A percentile compares a stretch with the other conserved stretches of the same genome.
Conservation (phyloP, 2,113 vertebrate species). For the Myocastor coypus region DNA sequence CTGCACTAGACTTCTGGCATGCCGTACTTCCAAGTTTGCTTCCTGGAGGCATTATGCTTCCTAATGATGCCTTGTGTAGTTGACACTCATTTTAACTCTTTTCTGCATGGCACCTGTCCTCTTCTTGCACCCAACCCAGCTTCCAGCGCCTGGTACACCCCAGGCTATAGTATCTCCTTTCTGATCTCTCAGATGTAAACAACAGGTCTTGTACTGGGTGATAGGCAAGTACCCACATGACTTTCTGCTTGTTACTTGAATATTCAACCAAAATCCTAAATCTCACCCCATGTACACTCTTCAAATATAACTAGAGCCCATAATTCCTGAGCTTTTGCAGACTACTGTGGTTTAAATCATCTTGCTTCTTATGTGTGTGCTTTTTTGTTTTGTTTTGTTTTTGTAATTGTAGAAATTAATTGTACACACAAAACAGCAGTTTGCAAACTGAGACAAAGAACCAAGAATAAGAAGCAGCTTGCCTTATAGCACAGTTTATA, state of each 20-base stretch:
- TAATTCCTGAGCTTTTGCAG: conserved; percentile 17
- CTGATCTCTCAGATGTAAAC: conserved; percentile 22
- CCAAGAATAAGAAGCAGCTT: not conserved
- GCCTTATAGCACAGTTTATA: not conserved
- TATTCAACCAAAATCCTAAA: conserved; percentile 41
- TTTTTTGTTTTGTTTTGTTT: not conserved
- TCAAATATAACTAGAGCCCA: not conserved
- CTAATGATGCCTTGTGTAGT: not conserved
- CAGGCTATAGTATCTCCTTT: not conserved
- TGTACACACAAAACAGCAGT: not conserved
- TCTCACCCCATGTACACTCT: not conserved
- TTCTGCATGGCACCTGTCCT: not conserved
- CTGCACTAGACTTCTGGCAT: not conserved
- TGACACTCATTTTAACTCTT: not conserved
- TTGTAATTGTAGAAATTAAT: not conserved
- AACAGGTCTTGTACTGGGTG: not conserved
- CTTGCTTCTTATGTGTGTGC: not conserved
- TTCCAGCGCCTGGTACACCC: not conserved
- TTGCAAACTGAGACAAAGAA: not conserved
- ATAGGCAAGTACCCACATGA: not conserved
- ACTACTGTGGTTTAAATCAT: not conserved
- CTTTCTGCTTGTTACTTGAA: not conserved
- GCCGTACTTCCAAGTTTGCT: not conserved
- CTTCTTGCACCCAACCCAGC: not conserved
- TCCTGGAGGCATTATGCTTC: not conserved